phyloP scores from a whole-genome alignment of 2,113 vertebrate species.

The Notechis scutatus region DNA sequence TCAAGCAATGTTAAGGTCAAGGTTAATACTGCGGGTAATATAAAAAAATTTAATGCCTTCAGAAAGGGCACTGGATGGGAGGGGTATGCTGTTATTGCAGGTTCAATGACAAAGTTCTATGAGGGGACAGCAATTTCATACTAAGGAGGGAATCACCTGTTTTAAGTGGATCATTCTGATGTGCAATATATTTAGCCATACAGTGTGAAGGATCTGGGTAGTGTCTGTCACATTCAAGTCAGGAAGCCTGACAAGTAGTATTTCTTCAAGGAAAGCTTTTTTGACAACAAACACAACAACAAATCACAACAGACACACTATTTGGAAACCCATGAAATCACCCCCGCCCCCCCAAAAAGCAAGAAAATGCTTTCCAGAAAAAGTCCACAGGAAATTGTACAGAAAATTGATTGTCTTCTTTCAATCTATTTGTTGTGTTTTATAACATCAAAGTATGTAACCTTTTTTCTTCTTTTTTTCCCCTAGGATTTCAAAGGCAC shows the following conservation, averaged over 20 bases:
- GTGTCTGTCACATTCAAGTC: background rate
- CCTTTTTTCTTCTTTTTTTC: slow-evolving; percentile 29
- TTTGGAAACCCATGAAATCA: background rate
- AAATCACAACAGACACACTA: background rate
- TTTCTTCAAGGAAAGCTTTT: background rate
- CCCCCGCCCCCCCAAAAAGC: background rate
- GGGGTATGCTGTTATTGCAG: background rate
- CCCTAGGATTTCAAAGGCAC: slow-evolving; percentile 74
- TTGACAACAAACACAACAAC: background rate
- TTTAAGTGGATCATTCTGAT: background rate
- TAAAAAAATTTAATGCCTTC: background rate
- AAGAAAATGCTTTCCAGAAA: background rate
- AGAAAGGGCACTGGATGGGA: background rate
- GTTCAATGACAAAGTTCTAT: background rate
- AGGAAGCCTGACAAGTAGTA: background rate
- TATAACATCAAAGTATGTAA: background rate
- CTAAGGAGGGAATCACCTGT: background rate
- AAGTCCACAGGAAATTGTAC: background rate
- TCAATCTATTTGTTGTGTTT: background rate
- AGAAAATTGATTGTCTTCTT: background rate
- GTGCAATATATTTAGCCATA: background rate
- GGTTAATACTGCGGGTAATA: background rate
- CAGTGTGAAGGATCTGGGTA: background rate
- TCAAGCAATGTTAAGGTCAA: background rate
- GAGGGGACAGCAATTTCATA: background rate